Percentiles rank a stretch among this genome's conserved stretches.
phyloP scores from a whole-genome alignment of 2,888 invertebrate genomes.

The Thalpophila matura region DNA sequence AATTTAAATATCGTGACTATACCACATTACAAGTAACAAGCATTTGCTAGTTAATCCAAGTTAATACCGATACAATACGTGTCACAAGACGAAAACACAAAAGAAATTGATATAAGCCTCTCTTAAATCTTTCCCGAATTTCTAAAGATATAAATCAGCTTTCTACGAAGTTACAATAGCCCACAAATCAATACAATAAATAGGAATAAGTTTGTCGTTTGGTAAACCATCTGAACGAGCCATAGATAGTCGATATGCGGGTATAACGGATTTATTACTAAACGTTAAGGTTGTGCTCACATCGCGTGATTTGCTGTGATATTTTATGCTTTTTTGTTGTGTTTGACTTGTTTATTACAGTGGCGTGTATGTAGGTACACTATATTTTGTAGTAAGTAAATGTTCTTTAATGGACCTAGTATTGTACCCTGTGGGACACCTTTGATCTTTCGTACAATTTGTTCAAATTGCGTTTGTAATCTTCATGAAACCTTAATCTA shows the following conservation, averaged over 20 bases:
- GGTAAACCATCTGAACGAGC: constrained; percentile 25
- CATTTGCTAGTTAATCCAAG: not conserved
- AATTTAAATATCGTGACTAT: not conserved
- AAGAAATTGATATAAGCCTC: constrained; percentile 3
- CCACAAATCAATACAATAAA: constrained; percentile 55
- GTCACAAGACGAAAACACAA: constrained; percentile 10
- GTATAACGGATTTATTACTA: constrained; percentile 34
- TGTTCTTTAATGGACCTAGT: constrained; percentile 24
- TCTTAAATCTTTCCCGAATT: constrained; percentile 37
- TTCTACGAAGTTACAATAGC: constrained; percentile 22
- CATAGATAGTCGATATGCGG: constrained; percentile 39
- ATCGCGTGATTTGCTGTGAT: constrained; percentile 50
- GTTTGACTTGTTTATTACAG: constrained; percentile 42
- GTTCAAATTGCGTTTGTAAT: not conserved
- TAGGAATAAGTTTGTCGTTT: constrained; percentile 35
- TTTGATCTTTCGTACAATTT: constrained; percentile 1
- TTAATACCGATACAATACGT: not conserved
- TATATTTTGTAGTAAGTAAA: constrained; percentile 12
- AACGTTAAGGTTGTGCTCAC: constrained; percentile 20
- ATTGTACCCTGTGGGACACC: constrained; percentile 23
- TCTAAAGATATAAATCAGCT: constrained; percentile 40
- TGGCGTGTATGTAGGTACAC: constrained; percentile 13
- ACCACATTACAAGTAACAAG: not conserved
- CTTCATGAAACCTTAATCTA: too few relatives aligned
- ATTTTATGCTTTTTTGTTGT: constrained; percentile 49